Base-by-base conservation (phyloP, 2,113 vertebrate genomes). In the human (Homo sapiens) region DNA sequence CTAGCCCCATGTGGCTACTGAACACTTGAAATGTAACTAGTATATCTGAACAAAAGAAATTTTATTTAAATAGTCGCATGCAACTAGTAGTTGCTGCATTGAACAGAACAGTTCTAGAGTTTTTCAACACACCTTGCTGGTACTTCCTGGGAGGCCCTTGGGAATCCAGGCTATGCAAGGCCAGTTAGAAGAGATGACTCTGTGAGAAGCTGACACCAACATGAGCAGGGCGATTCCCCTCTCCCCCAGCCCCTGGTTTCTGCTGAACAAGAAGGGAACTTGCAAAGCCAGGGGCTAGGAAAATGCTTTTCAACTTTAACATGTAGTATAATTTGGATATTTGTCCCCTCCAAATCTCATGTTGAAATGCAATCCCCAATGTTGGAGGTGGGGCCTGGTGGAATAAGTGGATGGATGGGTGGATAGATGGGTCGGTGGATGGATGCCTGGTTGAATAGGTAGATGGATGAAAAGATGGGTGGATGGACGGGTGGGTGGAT, bases 81-180 rank as follows among this genome's bases (percentile, higher is more conserved):
- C 2, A 3, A 17, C 20, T 6, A 4, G 3, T 40, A 52, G 59
- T 86, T 23, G 2, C 40, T 16, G 1, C 3, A 13, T 4, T 25
- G 30, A 32, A 68, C 17, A 68, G 61, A 35, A 32, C 20, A 23
- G 45, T 2, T 68, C 22, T 57, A 32, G 70, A 48, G n/a, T 6
- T 61, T 68, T 80, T 38, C 68, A 88, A 10, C 22, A 59, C 7
- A 80, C 2, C 35, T 91, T 6, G 18, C 81, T 35, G 35, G 5
- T 17, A 5, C 45, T 89, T 84, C 16, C 13, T 5, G n/a, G 30
- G 27, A 5, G 2, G 61, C 80, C 12, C 6, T 25, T 9, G 55
- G n/a, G 32, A 73, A 89, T 16, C n/a, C 0, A 2, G 43, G 50
- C 75, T 35, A 27, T 2, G 9, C 23, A 48, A 80, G 8, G 27